phyloP scores from a whole-genome alignment of 2,888 invertebrate genomes.

The Macrophya alboannulata region DNA sequence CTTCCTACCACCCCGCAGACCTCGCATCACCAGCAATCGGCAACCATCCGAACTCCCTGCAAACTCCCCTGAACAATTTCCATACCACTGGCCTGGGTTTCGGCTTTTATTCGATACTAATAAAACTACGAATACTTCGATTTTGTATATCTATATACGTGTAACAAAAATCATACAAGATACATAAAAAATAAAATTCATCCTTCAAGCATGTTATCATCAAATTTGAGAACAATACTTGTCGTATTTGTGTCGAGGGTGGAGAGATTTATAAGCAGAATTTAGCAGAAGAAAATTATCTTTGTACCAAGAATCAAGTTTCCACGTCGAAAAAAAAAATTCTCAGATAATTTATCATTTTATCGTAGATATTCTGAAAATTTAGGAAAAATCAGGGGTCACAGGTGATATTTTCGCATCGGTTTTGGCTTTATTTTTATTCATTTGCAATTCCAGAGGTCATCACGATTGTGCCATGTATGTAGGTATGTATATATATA shows the following conservation, averaged over 20 bases:
- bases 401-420: neutral
- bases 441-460: neutral
- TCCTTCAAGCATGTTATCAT: neutral
- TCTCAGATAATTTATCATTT: neutral
- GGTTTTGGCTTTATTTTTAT: too few species aligned
- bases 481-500: neutral
- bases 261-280: neutral
- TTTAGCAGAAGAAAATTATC: neutral
- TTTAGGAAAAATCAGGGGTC: neutral
- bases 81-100: constrained; percentile 2
- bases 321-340: neutral
- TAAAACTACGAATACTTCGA: constrained; percentile 19
- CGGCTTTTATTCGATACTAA: constrained; percentile 34
- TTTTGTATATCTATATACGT: neutral
- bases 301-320: neutral
- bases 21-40: constrained; percentile 34
- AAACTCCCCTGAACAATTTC: constrained; percentile 52
- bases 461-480: neutral
- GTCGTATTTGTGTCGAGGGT: neutral
- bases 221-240: neutral
- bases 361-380: neutral
- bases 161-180: neutral
- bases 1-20: constrained; percentile 15
- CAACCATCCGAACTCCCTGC: constrained; percentile 24
- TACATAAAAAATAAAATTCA: neutral